Conservation (phyloP, 2,888 invertebrate species). For the Fragum fragum region DNA sequence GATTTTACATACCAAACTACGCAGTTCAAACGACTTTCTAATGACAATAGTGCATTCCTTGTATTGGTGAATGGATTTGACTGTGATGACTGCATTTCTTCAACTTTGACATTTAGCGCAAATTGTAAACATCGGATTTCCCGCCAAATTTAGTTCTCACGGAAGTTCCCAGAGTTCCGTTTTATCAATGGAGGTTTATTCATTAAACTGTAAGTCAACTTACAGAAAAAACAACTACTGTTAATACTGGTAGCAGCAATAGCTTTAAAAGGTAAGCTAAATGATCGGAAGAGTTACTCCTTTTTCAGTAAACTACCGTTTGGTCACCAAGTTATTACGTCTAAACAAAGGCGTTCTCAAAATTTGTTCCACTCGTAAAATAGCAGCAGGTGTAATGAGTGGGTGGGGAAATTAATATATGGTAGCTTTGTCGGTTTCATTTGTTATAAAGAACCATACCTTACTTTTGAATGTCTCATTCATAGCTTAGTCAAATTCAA, state of each 20-base stretch:
- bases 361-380: neutral
- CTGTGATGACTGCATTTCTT: neutral
- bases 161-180: constrained; percentile 66
- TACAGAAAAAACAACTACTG: neutral
- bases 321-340: neutral
- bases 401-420: neutral
- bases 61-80: constrained; percentile 34
- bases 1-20: constrained; percentile 47
- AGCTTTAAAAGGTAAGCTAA: neutral
- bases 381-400: neutral
- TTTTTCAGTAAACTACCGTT: neutral
- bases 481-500: too few relatives aligned
- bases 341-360: neutral
- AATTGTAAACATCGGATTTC: constrained; percentile 54
- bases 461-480: too few relatives aligned
- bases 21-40: constrained; percentile 54
- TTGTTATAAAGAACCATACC: too few relatives aligned
- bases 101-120: constrained; percentile 2
- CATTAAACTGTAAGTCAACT: constrained; percentile 34
- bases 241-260: neutral
- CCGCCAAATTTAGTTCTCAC: constrained; percentile 55
- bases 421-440: too few relatives aligned
- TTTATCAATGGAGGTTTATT: constrained; percentile 56
- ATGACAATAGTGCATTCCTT: constrained; percentile 29
- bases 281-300: neutral